Percentiles rank a stretch among this genome's conserved stretches.
Conservation (phyloP, 2,797 vertebrate genomes). For the Thaleichthys pacificus region DNA sequence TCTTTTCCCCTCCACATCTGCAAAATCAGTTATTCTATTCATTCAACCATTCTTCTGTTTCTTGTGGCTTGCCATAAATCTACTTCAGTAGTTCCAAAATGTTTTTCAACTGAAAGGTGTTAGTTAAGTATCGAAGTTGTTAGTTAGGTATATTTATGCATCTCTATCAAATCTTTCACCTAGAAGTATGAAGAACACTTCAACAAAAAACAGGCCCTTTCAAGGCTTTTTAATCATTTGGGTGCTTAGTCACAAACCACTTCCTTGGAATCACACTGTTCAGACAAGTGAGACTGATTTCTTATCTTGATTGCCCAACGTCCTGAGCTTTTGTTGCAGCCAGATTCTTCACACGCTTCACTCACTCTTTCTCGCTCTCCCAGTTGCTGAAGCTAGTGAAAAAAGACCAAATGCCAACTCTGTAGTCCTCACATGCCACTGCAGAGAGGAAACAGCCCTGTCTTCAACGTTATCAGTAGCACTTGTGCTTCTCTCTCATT, state of each 20-base stretch:
- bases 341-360: not conserved
- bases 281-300: conserved; percentile 2
- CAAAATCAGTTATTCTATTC: not conserved
- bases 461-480: too few relatives aligned
- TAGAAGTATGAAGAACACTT: not conserved
- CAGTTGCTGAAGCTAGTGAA: conserved; percentile 18
- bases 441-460: too few relatives aligned
- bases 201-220: not conserved
- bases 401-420: conserved; percentile 8
- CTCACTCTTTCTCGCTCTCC: conserved; percentile 8
- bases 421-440: conserved; percentile 22
- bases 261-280: not conserved
- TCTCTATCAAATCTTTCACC: not conserved
- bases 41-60: not conserved
- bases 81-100: not conserved
- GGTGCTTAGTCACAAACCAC: not conserved
- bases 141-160: not conserved
- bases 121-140: not conserved
- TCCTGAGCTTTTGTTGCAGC: conserved; percentile 11
- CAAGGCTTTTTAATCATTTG: not conserved
- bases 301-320: conserved; percentile 4
- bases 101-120: not conserved
- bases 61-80: not conserved
- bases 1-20: not conserved
- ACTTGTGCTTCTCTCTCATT: too few relatives aligned